Conservation (phyloP, 64 coral and sea anemone species). For the Stichodactyla mertensii region DNA sequence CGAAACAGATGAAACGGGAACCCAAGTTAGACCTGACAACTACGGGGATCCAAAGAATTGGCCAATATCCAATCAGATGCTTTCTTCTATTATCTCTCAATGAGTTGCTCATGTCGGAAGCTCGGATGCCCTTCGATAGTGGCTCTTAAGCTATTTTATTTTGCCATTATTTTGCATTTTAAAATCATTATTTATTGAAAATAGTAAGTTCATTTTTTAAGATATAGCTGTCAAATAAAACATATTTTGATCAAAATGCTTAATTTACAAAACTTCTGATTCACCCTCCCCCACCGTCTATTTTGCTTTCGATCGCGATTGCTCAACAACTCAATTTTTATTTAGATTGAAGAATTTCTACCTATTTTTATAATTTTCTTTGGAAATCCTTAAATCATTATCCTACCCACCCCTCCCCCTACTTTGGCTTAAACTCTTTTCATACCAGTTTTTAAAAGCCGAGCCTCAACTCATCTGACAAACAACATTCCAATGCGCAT, state of each 20-base stretch:
- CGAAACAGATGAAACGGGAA: conserved; percentile 7
- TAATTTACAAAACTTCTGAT: background rate
- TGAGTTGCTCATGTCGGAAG: background rate
- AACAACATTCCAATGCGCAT: background rate
- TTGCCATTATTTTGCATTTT: too few species aligned
- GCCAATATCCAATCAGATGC: conserved; percentile 86
- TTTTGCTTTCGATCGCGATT: background rate
- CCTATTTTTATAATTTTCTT: background rate
- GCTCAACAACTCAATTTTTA: background rate
- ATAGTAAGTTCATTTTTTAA: too few species aligned
- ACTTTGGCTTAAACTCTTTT: background rate
- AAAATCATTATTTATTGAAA: too few species aligned
- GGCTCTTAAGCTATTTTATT: background rate
- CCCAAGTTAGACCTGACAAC: conserved; percentile 43
- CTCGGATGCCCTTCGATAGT: background rate
- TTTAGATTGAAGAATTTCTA: background rate
- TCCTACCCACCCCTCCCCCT: background rate
- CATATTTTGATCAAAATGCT: background rate
- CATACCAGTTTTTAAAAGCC: background rate
- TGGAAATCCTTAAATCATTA: background rate
- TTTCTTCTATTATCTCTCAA: conserved; percentile 51
- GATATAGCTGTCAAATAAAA: too few species aligned
- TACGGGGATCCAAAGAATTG: conserved; percentile 65
- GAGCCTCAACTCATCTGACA: background rate
- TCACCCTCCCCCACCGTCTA: background rate